These are phyloP conservation scores for Linurgus olivaceus DNA, from an alignment of 2,797 vertebrate genomes.

Conservation along the genomic window DNA sequence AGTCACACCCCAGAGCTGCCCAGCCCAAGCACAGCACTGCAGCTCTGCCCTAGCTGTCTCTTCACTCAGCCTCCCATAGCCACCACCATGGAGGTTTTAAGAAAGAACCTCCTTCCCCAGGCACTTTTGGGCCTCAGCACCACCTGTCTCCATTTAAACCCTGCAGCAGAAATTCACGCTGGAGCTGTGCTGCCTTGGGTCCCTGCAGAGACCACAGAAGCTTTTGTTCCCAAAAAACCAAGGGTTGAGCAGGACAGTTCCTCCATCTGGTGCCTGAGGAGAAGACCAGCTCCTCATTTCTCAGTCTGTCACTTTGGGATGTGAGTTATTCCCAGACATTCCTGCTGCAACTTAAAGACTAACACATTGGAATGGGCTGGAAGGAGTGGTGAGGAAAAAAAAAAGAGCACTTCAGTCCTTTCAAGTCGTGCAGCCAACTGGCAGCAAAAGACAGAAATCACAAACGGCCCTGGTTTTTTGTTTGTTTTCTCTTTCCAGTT, in stretches of 20 bases:
- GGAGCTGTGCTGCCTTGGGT: background rate
- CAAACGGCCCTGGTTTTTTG: background rate
- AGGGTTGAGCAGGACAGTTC: background rate
- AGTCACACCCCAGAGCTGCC: background rate
- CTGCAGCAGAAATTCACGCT: background rate
- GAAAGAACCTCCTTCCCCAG: background rate
- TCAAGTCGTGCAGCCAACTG: background rate
- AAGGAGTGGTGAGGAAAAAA: background rate
- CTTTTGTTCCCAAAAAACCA: background rate
- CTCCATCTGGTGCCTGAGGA: background rate
- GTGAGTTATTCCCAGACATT: background rate
- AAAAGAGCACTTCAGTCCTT: background rate
- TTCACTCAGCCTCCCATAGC: background rate
- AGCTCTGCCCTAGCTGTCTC: background rate
- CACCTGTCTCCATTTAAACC: background rate
- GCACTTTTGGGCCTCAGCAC: background rate
- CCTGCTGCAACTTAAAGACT: background rate
- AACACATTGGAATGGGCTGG: background rate
- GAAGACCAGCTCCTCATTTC: background rate
- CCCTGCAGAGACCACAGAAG: background rate
- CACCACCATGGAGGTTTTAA: rapidly evolving
- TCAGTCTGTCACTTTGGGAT: background rate
- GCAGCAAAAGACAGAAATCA: conserved; percentile 6
- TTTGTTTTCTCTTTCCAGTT: conserved; percentile 8
- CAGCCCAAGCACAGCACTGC: background rate